Conservation (phyloP, 2,888 invertebrate genomes). For the Drymonia ruficornis region DNA sequence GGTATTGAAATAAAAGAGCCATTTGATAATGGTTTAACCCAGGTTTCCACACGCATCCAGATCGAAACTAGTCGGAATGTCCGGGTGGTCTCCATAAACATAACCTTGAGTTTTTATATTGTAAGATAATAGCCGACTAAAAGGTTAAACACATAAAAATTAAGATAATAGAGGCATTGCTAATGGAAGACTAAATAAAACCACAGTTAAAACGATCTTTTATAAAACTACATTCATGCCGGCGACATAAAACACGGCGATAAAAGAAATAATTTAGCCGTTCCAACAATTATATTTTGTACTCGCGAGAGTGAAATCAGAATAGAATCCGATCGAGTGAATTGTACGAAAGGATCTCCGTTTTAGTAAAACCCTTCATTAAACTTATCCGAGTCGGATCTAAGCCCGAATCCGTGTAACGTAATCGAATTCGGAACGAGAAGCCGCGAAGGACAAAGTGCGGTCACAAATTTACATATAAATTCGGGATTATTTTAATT, state of each 20-base stretch:
- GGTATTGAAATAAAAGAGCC: too few species aligned
- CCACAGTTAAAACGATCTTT: constrained; percentile 55
- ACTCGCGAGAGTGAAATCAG: constrained; percentile 28
- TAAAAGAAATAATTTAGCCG: constrained; percentile 47
- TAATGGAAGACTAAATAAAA: constrained; percentile 56
- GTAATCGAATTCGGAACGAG: constrained; percentile 79
- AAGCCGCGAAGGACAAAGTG: constrained; percentile 79
- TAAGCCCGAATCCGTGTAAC: constrained; percentile 74
- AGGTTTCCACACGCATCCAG: constrained; percentile 46
- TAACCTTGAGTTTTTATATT: constrained; percentile 54
- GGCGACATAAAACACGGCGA: constrained; percentile 47
- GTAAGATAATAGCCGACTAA: constrained; percentile 64
- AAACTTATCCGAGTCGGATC: constrained; percentile 74
- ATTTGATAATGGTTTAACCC: too few species aligned
- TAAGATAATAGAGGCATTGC: constrained; percentile 67
- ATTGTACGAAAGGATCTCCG: constrained; percentile 64
- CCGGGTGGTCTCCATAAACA: constrained; percentile 74
- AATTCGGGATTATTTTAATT: constrained; percentile 83
- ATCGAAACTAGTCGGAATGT: constrained; percentile 37
- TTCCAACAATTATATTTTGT: constrained; percentile 30
- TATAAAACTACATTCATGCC: constrained; percentile 52
- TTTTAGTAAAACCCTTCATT: constrained; percentile 74
- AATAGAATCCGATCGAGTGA: constrained; percentile 62
- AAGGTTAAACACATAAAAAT: constrained; percentile 72
- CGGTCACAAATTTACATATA: constrained; percentile 82